Evolutionary conservation across 2,797 vertebrate genomes (phyloP).

Genomic region (Taenioides sp.): DNA sequence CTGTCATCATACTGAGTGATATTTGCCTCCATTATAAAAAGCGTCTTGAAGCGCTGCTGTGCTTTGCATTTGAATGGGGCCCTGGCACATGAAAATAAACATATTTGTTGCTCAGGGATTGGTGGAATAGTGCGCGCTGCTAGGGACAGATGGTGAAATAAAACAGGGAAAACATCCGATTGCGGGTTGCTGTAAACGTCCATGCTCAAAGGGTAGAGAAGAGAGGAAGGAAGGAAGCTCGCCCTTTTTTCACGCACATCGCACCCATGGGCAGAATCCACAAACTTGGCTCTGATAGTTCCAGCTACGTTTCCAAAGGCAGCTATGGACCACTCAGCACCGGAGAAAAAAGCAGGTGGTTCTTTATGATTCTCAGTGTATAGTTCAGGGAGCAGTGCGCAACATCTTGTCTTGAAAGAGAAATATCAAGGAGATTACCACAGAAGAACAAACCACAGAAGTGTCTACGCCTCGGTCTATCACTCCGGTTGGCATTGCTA

Average conservation of each 20-base stretch:
- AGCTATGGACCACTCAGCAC: constrained; percentile 20
- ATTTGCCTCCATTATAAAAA: constrained; percentile 20
- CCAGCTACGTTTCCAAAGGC: constrained; percentile 30
- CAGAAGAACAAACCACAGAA: constrained; percentile 9
- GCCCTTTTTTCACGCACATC: constrained; percentile 23
- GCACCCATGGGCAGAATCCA: constrained; percentile 31
- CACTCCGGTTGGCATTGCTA: constrained; percentile 7
- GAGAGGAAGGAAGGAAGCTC: constrained; percentile 18
- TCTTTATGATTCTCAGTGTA: constrained; percentile 16
- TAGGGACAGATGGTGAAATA: constrained; percentile 25
- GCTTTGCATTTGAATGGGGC: constrained; percentile 20
- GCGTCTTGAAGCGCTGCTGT: constrained; percentile 16
- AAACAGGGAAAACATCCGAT: constrained; percentile 29
- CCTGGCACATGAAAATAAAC: constrained; percentile 19
- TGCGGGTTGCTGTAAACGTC: constrained; percentile 32
- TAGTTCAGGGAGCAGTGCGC: constrained; percentile 15
- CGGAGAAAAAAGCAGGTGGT: constrained; percentile 16
- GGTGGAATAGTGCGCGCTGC: constrained; percentile 21
- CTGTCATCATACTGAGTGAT: constrained; percentile 6
- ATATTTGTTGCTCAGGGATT: constrained; percentile 9
- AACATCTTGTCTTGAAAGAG: constrained; percentile 13
- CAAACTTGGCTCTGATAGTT: constrained; percentile 34
- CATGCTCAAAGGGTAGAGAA: constrained; percentile 22
- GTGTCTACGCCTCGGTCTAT: not conserved
- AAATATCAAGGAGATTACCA: constrained; percentile 11